These are phyloP conservation scores for Taphrorychus bicolor DNA, from an alignment of 2,888 invertebrate genomes.

Conservation along the genomic window DNA sequence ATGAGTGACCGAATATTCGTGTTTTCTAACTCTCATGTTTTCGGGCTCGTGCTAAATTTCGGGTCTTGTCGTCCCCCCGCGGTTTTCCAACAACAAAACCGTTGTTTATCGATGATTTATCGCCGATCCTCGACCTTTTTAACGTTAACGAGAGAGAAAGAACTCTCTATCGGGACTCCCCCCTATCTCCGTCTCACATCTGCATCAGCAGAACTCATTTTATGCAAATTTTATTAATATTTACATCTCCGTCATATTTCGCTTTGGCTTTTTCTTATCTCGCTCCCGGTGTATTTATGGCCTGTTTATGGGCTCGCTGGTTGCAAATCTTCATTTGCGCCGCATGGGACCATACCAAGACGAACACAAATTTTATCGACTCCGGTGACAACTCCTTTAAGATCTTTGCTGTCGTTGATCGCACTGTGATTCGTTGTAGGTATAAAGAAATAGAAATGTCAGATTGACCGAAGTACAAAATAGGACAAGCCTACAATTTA, in stretches of 20 bases:
- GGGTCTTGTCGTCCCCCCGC: slow-evolving; percentile 28
- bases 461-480: no score
- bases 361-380: slow-evolving; percentile 29
- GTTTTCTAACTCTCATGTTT: slow-evolving; percentile 39
- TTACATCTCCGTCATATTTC: slow-evolving; percentile 43
- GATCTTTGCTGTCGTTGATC: background rate
- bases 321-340: slow-evolving; percentile 43
- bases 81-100: slow-evolving; percentile 20
- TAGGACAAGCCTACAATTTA: no score
- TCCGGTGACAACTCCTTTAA: slow-evolving; percentile 30
- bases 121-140: background rate
- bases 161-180: slow-evolving; percentile 22
- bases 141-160: slow-evolving; percentile 1
- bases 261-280: slow-evolving; percentile 39
- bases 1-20: slow-evolving; percentile 38
- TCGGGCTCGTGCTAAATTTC: slow-evolving; percentile 38
- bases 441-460: no score
- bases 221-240: slow-evolving; percentile 43
- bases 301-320: slow-evolving; percentile 40
- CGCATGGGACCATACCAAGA: slow-evolving; percentile 35
- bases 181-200: slow-evolving; percentile 35
- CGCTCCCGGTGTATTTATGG: slow-evolving; percentile 41
- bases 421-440: no score
- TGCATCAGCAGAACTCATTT: slow-evolving; percentile 37
- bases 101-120: slow-evolving; percentile 36